A percentile compares a stretch with the other conserved stretches of the same genome.
Evolutionary conservation across 2,888 invertebrate genomes (phyloP).

Genomic region (Adelognathus sp.): DNA sequence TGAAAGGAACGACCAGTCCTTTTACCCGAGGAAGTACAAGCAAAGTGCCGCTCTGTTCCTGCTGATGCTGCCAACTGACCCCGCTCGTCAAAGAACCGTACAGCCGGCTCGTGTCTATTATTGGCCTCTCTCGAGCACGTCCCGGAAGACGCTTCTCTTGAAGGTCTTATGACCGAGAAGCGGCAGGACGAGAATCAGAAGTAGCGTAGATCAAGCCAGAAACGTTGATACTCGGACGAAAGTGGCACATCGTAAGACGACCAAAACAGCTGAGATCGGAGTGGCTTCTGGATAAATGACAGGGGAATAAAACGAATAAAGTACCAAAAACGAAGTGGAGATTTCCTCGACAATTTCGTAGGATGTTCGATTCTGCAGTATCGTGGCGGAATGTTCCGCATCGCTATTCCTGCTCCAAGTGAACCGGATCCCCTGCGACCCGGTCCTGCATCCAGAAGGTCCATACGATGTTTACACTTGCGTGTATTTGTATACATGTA

Average conservation of each 20-base stretch:
- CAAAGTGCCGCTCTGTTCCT: slow-evolving; percentile 2
- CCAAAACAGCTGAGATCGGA: slow-evolving; percentile 48
- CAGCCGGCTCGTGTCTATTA: slow-evolving; percentile 65
- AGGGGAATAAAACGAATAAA: background rate
- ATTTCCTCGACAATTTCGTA: slow-evolving; percentile 41
- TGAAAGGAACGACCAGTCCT: slow-evolving; percentile 16
- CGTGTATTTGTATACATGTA: background rate
- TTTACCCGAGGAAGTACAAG: slow-evolving; percentile 23
- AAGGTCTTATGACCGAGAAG: slow-evolving; percentile 8
- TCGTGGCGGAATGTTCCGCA: background rate
- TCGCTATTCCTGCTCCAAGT: background rate
- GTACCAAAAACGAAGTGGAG: slow-evolving; percentile 15
- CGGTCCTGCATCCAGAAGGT: slow-evolving; percentile 31
- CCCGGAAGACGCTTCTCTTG: slow-evolving; percentile 23
- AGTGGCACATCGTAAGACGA: slow-evolving; percentile 34
- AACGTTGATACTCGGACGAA: slow-evolving; percentile 48
- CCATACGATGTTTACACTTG: slow-evolving; percentile 30
- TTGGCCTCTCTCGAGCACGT: slow-evolving; percentile 49
- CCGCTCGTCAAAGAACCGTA: slow-evolving; percentile 62
- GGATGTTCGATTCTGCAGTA: background rate
- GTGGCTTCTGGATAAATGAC: slow-evolving; percentile 15
- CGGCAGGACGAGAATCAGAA: slow-evolving; percentile 12
- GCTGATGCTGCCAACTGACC: slow-evolving; percentile 66
- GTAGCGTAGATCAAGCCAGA: slow-evolving; percentile 39
- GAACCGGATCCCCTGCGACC: slow-evolving; percentile 10